Conservation (phyloP, 2,797 vertebrate species). For the Sebastes nivosus region DNA sequence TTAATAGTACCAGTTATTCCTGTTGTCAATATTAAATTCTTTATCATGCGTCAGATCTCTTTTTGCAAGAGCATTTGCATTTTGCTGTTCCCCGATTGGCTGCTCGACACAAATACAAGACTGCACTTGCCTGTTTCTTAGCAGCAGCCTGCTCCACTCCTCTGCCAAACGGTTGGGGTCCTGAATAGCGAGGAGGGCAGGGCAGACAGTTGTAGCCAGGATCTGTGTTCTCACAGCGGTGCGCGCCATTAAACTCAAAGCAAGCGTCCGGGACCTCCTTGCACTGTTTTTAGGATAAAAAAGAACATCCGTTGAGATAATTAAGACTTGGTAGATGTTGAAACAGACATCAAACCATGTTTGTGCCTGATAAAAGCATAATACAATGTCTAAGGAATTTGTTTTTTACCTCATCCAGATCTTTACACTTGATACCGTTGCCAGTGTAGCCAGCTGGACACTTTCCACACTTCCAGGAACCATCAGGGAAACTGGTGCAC, state of each 20-base stretch:
- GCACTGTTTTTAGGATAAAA: conserved; percentile 81
- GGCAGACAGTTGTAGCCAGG: conserved; percentile 97
- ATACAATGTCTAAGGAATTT: background rate
- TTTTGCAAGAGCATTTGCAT: background rate
- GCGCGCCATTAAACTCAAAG: conserved; percentile 92
- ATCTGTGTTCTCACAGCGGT: conserved; percentile 94
- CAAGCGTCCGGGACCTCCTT: conserved; percentile 93
- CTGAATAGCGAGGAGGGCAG: conserved; percentile 92
- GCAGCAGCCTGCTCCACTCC: conserved; percentile 89
- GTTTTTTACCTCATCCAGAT: conserved; percentile 91
- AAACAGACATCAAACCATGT: background rate
- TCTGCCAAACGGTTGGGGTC: conserved; percentile 91
- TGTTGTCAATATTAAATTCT: background rate
- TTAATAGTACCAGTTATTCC: background rate
- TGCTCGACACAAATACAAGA: conserved; percentile 2
- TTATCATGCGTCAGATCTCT: background rate
- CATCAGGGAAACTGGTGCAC: conserved; percentile 93
- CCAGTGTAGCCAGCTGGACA: conserved; percentile 93
- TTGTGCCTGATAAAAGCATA: background rate
- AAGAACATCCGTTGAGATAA: background rate
- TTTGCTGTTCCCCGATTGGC: background rate
- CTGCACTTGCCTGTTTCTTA: conserved; percentile 90
- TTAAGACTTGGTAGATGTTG: background rate
- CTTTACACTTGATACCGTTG: conserved; percentile 92
- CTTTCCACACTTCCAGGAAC: conserved; percentile 95